Conservation (phyloP, 2,797 vertebrate genomes). For the Enteromius unitaeniatus region DNA sequence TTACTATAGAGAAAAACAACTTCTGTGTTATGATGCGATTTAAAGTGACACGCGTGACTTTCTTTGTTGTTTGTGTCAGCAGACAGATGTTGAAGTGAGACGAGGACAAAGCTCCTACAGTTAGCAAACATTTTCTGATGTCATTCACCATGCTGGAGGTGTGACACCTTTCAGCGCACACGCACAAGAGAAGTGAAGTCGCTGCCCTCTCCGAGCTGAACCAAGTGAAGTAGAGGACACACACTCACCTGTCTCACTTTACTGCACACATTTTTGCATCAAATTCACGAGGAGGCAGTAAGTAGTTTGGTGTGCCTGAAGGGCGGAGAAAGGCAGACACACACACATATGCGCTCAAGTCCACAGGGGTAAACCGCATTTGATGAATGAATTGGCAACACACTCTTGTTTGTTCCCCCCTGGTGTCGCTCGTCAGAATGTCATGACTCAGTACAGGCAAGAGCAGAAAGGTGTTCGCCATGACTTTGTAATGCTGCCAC, state of each 20-base stretch:
- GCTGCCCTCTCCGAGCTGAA: constrained; percentile 38
- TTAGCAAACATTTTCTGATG: constrained; percentile 57
- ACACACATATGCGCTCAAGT: constrained; percentile 39
- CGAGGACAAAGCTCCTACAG: constrained; percentile 60
- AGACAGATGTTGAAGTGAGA: constrained; percentile 60
- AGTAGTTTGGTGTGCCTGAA: constrained; percentile 56
- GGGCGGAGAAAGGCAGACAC: constrained; percentile 52
- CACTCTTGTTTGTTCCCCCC: constrained; percentile 56
- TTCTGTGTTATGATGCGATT: constrained; percentile 48
- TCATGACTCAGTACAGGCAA: constrained; percentile 71
- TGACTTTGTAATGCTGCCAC: constrained; percentile 71
- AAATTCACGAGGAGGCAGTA: constrained; percentile 45
- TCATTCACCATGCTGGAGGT: constrained; percentile 49
- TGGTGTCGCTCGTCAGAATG: constrained; percentile 69
- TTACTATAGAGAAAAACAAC: constrained; percentile 6
- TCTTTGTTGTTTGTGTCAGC: constrained; percentile 54
- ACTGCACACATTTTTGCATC: constrained; percentile 44
- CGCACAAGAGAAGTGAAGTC: constrained; percentile 2
- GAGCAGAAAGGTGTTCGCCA: constrained; percentile 64
- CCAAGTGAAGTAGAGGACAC: constrained; percentile 39
- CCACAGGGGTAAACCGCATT: constrained; percentile 59
- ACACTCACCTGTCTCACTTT: constrained; percentile 38
- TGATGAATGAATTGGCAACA: constrained; percentile 65
- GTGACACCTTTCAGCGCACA: constrained; percentile 37
- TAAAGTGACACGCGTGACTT: constrained; percentile 52